phyloP scores from a whole-genome alignment of 2,113 vertebrate genomes.

The Strix aluco region DNA sequence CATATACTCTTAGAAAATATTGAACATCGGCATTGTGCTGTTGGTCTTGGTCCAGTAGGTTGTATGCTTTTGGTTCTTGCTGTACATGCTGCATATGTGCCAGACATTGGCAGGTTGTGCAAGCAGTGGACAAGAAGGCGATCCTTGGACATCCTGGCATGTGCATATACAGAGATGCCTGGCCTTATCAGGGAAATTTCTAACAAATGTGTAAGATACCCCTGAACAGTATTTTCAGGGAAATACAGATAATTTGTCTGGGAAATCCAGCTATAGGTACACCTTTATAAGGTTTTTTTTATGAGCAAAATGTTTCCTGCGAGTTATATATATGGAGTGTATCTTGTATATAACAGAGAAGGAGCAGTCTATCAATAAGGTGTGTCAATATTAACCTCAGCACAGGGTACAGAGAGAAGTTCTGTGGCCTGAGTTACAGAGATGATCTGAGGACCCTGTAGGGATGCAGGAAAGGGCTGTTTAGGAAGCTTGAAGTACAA shows the following conservation, averaged over 20 bases:
- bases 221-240: not conserved
- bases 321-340: accelerated
- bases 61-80: not conserved
- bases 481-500: not conserved
- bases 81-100: not conserved
- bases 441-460: not conserved
- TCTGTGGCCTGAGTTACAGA: not conserved
- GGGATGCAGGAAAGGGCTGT: not conserved
- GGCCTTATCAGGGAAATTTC: not conserved
- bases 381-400: not conserved
- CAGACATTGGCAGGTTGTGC: not conserved
- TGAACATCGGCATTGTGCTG: not conserved
- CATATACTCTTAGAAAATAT: not conserved
- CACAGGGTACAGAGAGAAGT: not conserved
- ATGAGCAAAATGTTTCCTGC: not conserved
- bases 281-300: not conserved
- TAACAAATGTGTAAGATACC: not conserved
- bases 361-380: not conserved
- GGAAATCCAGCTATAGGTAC: not conserved
- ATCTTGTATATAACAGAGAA: not conserved
- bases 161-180: not conserved
- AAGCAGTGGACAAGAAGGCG: not conserved
- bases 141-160: not conserved
- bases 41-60: not conserved
- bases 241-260: not conserved